Base-by-base conservation (phyloP, 2,888 invertebrate genomes). In the Panzeria rudis region DNA sequence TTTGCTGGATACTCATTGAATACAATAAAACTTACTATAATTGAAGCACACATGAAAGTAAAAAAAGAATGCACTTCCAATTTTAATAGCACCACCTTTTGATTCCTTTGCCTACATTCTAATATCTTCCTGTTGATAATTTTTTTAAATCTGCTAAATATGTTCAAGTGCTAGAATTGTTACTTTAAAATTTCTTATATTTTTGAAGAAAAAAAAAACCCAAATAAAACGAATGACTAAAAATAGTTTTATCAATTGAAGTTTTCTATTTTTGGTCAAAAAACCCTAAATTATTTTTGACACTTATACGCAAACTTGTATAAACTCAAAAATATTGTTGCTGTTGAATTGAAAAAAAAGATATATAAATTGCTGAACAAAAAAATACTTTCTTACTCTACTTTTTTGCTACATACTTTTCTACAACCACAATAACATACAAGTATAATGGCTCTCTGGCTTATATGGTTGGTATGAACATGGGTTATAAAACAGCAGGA, bases 401-500 rank as follows among this genome's bases (percentile, higher is more conserved):
- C 5, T 29, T 29, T 29, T 29, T 29, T 29, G 29, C 5, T 29
- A 47, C 64, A 79, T 61, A 68, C n/a, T 66, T 29, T 32, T 32
- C 2, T 9, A 64, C 29, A 84, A 64, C 68, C 71, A 69, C 68
- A 78, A 75, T 62, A 69, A 82, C 78, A 85, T 66, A 17, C 8
- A 59, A 32, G 59, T 32, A 75, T 75, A 64, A 82, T 75, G 71
- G 64, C 69, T 54, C 75, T 64, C 23, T 75, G 38, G 82, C 73
- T 85, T 84, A 78, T 77, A 44, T 17, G 68, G 54, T 38, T 79
- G 38, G 69, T 77, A 77, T 23, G 62, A 81, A 69, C 81, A 78
- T 69, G 73, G 23, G 56, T 64, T 85, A 85, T 85, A 85, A 75
- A 85, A 85, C 81, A 81, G 84, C 77, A 85, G 78, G 82, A 75